Evolutionary conservation across 2,797 vertebrate genomes (phyloP).

Genomic region (Tadarida brasiliensis): DNA sequence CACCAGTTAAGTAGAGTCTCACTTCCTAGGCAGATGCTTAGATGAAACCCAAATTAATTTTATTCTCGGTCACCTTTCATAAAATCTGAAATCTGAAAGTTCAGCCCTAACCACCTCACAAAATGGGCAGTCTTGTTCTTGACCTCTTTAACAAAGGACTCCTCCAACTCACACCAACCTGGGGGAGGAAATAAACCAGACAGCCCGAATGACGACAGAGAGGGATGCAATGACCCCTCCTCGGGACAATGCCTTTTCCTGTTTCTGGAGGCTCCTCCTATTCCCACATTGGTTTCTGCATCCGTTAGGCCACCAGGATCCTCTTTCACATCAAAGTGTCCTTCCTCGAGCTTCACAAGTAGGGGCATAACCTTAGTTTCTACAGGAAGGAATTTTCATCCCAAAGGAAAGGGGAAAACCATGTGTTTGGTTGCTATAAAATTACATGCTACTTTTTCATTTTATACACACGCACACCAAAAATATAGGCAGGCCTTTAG

Average conservation of each 20-base stretch:
- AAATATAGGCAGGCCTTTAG: background rate
- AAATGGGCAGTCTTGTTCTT: slow-evolving; percentile 78
- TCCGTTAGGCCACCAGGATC: slow-evolving; percentile 85
- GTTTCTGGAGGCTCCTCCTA: slow-evolving; percentile 88
- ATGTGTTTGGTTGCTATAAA: slow-evolving; percentile 84
- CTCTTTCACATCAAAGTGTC: slow-evolving; percentile 89
- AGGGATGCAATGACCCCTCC: slow-evolving; percentile 81
- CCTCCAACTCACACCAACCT: slow-evolving; percentile 71
- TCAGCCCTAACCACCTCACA: slow-evolving; percentile 76
- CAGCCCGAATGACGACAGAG: slow-evolving; percentile 86
- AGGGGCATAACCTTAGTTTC: slow-evolving; percentile 87
- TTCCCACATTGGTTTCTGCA: slow-evolving; percentile 87
- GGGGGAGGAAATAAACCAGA: slow-evolving; percentile 89
- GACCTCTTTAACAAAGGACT: slow-evolving; percentile 77
- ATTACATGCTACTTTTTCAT: slow-evolving; percentile 77
- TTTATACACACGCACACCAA: background rate
- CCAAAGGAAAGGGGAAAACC: slow-evolving; percentile 85
- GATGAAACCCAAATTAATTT: slow-evolving; percentile 71
- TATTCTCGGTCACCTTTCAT: slow-evolving; percentile 65
- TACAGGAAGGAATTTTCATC: slow-evolving; percentile 87
- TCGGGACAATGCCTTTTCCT: slow-evolving; percentile 89
- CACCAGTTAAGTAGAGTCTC: background rate
- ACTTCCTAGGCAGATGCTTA: slow-evolving; percentile 50
- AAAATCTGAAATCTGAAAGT: slow-evolving; percentile 78
- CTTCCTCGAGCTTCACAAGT: slow-evolving; percentile 84